phyloP scores from a whole-genome alignment of 2,113 vertebrate species.

The Ciconia stormi region DNA sequence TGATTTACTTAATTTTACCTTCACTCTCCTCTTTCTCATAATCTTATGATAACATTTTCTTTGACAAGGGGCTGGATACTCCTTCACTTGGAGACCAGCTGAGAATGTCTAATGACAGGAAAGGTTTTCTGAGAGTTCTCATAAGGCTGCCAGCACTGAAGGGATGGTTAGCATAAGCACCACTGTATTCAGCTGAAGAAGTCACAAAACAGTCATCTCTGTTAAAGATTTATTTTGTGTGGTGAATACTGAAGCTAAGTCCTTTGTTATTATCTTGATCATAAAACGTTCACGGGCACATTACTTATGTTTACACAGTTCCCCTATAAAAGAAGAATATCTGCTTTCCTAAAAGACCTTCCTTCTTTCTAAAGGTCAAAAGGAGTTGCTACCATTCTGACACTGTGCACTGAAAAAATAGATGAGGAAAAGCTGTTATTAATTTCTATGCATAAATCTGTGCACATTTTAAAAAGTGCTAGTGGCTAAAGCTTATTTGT shows the following conservation, averaged over 20 bases:
- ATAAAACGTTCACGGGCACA: constrained; percentile 46
- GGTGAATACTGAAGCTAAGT: constrained; percentile 40
- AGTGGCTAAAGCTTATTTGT: constrained; percentile 21
- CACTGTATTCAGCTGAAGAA: constrained; percentile 50
- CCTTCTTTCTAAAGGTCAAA: constrained; percentile 59
- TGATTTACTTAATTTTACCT: constrained; percentile 63
- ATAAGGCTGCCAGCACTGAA: constrained; percentile 1
- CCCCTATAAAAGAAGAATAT: constrained; percentile 40
- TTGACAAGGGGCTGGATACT: constrained; percentile 42
- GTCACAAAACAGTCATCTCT: constrained; percentile 43
- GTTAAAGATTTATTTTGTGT: constrained; percentile 57
- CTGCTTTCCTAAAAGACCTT: constrained; percentile 53
- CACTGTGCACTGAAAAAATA: constrained; percentile 19
- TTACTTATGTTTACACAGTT: constrained; percentile 42
- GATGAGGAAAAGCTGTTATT: constrained; percentile 40
- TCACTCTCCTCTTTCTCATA: constrained; percentile 39
- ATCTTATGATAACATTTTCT: constrained; percentile 61
- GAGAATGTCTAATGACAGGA: constrained; percentile 49
- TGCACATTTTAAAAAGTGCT: constrained; percentile 8
- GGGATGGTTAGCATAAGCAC: constrained; percentile 32
- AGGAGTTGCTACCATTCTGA: constrained; percentile 31
- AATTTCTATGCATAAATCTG: constrained; percentile 33
- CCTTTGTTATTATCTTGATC: constrained; percentile 55
- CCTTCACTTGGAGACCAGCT: constrained; percentile 36
- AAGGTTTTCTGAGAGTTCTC: constrained; percentile 44